These are phyloP conservation scores for Chalcis sispes DNA, from an alignment of 2,888 invertebrate genomes.

Conservation along the genomic window DNA sequence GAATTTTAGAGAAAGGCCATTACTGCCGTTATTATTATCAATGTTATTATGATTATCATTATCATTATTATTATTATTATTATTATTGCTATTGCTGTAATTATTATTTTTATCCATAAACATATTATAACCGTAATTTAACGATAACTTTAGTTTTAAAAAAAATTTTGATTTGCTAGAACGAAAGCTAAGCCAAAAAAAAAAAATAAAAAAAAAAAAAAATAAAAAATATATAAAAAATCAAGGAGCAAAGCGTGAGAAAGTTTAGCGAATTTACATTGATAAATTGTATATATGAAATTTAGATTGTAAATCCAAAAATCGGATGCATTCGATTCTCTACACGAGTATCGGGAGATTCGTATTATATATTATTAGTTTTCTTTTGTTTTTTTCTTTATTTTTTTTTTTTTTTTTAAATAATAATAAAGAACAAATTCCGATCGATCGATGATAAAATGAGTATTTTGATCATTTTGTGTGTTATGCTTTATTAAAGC, in stretches of 20 bases:
- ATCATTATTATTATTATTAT: slow-evolving; percentile 9
- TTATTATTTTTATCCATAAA: too few species aligned
- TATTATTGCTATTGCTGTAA: slow-evolving; percentile 10
- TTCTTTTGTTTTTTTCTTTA: neutral
- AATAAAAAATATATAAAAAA: too few species aligned
- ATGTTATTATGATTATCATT: slow-evolving; percentile 15
- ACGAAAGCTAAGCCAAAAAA: slow-evolving; percentile 6
- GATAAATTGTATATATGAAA: slow-evolving; percentile 11
- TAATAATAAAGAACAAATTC: neutral
- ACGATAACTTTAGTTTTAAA: too few species aligned
- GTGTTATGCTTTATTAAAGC: too few species aligned
- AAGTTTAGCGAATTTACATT: slow-evolving; percentile 10
- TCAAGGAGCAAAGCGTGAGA: slow-evolving; percentile 3
- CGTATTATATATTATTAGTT: neutral
- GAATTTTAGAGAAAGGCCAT: neutral
- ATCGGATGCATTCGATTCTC: neutral
- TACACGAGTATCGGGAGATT: neutral
- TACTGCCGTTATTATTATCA: slow-evolving; percentile 10
- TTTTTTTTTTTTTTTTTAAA: slow-evolving; percentile 1
- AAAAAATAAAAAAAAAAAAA: neutral
- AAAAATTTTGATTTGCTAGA: slow-evolving; percentile 4
- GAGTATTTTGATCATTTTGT: slow-evolving; percentile 1
- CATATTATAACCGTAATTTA: too few species aligned
- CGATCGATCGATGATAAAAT: neutral
- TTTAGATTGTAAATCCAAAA: slow-evolving; percentile 7